Evolutionary conservation across 1,140 invertebrate genomes (phyloP), one percentile per base, ranked within the genome.

Genomic region (Drosophila baimaii): DNA sequence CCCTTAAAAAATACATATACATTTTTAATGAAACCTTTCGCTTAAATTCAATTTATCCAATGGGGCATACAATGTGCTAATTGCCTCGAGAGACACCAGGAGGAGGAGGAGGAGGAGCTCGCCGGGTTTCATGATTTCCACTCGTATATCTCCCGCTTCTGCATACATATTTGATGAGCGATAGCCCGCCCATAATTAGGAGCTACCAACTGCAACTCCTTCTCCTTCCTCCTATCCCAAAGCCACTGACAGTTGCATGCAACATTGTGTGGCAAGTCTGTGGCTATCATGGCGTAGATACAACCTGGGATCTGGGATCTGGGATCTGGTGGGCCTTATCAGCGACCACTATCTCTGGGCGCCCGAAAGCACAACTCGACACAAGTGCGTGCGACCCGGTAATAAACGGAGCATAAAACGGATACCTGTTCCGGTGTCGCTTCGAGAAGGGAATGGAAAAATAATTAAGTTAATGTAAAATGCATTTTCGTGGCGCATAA

Each of bases 391-490:
- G 84, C 69, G 68, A 35, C 73, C 49, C 17, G 77, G 80, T 68
- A 71, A 88, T 88, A 88, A 88, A 89, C 65, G 73, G 79, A 56
- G 52, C 62, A 57, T 65, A 69, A 46, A 54, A 54, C 46, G 35
- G 43, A 63, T 44, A 47, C 41, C 58, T 79, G 75, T 75, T 77
- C 23, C 54, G 44, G 47, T 23, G 43, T 56, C 66, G 39, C 43
- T 57, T 47, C 37, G 56, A 46, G 69, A 44, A 62, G 73, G 74
- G 37, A 71, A 54, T 62, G 79, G 65, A 89, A 88, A 88, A 88
- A 89, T 88, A 89, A 88, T 88, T 89, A 83, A 89, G 64, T 83
- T 77, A 88, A 89, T 88, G 76, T 76, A 61, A 89, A 89, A 88
- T 88, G 83, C 79, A 89, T 83, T 86, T 83, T 83, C 84, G 80